Base-by-base conservation (phyloP, 2,797 vertebrate species). In the Trichosurus vulpecula region DNA sequence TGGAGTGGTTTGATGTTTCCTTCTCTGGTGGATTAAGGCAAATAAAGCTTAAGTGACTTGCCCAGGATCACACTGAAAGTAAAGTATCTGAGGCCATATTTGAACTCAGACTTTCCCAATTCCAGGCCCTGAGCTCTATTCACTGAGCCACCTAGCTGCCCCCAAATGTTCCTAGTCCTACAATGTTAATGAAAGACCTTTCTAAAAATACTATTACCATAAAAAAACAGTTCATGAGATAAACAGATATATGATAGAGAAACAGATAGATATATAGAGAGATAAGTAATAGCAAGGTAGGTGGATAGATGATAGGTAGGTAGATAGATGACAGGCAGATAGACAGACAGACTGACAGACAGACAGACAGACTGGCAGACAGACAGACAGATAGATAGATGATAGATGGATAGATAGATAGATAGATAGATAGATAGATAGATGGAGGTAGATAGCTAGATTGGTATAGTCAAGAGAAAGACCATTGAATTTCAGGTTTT, bases 401-500 rank as follows among this genome's bases (percentile, higher is more conserved):
- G n/a, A 47, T 47, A 81, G 74, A 11, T 81, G 47, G n/a, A 22
- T 41, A 81, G 66, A 25, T 47, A 22, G n/a, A 54, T 54, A 19
- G 66, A 74, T 4, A 35, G 19, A 8, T 58, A 30, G 3, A 0
- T 61, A 5, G 58, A 14, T 30, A 58, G 16, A 74, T 41, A 19
- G 66, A 41, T 54, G n/a, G n/a, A 1, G 12, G 3, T n/a, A 14
- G 13, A n/a, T 31, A n/a, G 31, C 4, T 66, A 66, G 35, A 66
- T 61, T 61, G 27, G 94, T 74, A 93, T 58, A 91, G 41, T 6
- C 30, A 94, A 13, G 27, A 96, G 27, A 29, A 10, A 31, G 29
- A 51, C 91, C 90, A 90, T 1, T 3, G 41, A 87, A 96, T 54
- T 35, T 94, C 41, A 87, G 95, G 31, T 57, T 87, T 93, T 53